phyloP scores from a whole-genome alignment of 2,113 vertebrate species.

The Hydrolagus affinis region DNA sequence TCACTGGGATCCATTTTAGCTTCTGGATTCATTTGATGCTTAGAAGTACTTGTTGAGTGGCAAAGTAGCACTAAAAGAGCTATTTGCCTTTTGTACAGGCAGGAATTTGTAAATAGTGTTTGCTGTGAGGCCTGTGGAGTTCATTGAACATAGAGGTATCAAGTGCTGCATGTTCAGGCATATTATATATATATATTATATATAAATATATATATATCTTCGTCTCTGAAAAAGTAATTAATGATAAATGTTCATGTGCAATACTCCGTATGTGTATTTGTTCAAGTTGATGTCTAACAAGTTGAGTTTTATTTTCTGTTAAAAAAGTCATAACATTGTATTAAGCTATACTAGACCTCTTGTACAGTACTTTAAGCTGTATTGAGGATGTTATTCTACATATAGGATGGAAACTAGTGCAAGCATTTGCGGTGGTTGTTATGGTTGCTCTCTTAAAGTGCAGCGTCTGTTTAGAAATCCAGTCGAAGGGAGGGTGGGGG shows the following conservation, averaged over 20 bases:
- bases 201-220: conserved; percentile 51
- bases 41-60: conserved; percentile 61
- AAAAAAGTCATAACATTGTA: conserved; percentile 59
- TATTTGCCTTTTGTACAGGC: conserved; percentile 72
- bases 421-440: conserved; percentile 16
- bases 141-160: conserved; percentile 71
- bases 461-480: conserved; percentile 3
- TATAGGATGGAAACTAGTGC: conserved; percentile 37
- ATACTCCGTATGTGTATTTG: conserved; percentile 74
- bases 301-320: conserved; percentile 48
- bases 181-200: conserved; percentile 50
- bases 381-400: conserved; percentile 45
- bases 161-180: conserved; percentile 78
- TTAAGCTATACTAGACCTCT: conserved; percentile 63
- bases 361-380: conserved; percentile 59
- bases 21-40: conserved; percentile 61
- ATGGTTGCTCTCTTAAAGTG: conserved; percentile 22
- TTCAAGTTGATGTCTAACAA: conserved; percentile 58
- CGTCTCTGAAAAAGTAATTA: conserved; percentile 71
- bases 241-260: conserved; percentile 78
- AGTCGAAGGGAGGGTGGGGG: conserved; percentile 15
- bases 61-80: conserved; percentile 62
- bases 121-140: conserved; percentile 76
- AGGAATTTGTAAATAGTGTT: conserved; percentile 76
- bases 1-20: conserved; percentile 62